Evolutionary conservation across 2,113 vertebrate species (phyloP).

Genomic region (Muntiacus muntjak): DNA sequence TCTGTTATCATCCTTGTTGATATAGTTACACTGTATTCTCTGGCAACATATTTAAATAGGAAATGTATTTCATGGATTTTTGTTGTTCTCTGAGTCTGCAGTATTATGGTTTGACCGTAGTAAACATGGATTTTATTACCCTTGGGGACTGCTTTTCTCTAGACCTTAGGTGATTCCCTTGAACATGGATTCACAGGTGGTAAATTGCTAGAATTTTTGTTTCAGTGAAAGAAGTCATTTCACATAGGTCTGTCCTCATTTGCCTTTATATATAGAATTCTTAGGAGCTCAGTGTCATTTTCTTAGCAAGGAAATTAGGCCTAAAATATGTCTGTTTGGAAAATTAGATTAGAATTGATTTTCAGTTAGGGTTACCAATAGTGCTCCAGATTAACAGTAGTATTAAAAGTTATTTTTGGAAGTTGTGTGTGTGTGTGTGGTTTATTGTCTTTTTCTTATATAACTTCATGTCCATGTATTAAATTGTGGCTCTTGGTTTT

Average conservation of each 20-base stretch:
- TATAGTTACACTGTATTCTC: background rate
- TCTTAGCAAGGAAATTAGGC: background rate
- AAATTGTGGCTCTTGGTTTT: background rate
- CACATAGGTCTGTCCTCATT: background rate
- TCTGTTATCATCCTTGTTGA: background rate
- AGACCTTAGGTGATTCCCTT: background rate
- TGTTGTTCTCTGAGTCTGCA: background rate
- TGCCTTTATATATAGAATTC: background rate
- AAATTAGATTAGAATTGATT: background rate
- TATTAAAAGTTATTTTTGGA: slow-evolving; percentile 10
- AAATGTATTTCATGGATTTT: background rate
- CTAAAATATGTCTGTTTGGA: background rate
- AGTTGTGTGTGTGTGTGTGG: background rate
- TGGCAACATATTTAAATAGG: background rate
- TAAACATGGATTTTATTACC: slow-evolving; percentile 15
- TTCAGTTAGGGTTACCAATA: background rate
- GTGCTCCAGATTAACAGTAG: background rate
- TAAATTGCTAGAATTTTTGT: slow-evolving; percentile 16
- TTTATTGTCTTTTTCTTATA: background rate
- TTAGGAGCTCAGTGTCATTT: background rate
- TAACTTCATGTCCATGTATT: background rate
- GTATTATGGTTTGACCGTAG: slow-evolving; percentile 28
- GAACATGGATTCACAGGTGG: slow-evolving; percentile 25
- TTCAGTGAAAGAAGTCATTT: slow-evolving; percentile 31
- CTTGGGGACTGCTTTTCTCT: slow-evolving; percentile 52